These are phyloP conservation scores for Drosophila ogumai DNA, from an alignment of 1,140 invertebrate genomes.

Conservation along the genomic window DNA sequence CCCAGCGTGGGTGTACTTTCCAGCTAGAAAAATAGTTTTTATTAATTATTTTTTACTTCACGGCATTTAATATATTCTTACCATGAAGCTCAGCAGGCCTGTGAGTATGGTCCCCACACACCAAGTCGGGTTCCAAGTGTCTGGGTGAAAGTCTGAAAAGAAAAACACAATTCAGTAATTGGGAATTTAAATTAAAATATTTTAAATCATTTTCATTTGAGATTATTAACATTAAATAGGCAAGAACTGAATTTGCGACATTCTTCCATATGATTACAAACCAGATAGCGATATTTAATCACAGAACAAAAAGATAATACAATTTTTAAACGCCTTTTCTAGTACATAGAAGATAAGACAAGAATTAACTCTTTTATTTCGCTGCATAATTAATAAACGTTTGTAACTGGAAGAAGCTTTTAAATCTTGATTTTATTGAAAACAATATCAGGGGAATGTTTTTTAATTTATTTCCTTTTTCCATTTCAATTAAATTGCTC, in stretches of 20 bases:
- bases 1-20: conserved; percentile 98
- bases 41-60: not conserved
- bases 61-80: conserved; percentile 2
- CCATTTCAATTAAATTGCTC: too few relatives aligned
- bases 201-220: not conserved
- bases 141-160: conserved; percentile 95
- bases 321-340: not conserved
- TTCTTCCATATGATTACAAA: not conserved
- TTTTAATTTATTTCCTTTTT: too few relatives aligned
- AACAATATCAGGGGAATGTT: too few relatives aligned
- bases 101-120: conserved; percentile 98
- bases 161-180: not conserved
- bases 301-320: not conserved
- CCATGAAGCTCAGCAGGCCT: conserved; percentile 96
- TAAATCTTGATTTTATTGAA: too few relatives aligned
- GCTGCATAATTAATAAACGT: too few relatives aligned
- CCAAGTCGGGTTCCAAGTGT: conserved; percentile 99
- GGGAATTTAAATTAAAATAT: too few relatives aligned
- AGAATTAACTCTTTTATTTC: not conserved
- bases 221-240: not conserved
- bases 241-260: not conserved
- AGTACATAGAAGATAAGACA: conserved; percentile 1
- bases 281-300: not conserved
- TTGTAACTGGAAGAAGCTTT: too few relatives aligned
- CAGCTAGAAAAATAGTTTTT: conserved; percentile 81